These are phyloP conservation scores for Chelon auratus DNA, from an alignment of 2,797 vertebrate species.

Conservation along the genomic window DNA sequence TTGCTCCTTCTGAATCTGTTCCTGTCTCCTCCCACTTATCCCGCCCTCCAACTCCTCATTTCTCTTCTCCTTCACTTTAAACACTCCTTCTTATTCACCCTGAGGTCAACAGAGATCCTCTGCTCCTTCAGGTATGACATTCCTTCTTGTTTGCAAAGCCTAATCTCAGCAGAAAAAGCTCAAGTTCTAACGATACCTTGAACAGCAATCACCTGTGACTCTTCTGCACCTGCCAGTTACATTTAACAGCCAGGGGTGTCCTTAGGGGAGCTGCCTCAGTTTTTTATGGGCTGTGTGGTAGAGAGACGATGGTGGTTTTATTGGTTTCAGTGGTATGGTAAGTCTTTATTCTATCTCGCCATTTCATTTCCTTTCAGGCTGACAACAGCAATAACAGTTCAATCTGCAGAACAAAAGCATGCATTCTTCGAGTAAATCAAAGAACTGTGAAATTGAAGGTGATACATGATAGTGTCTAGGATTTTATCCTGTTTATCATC, in stretches of 20 bases:
- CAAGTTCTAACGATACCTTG: no score
- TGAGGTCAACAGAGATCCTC: constrained; percentile 29
- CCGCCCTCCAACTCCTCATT: constrained; percentile 20
- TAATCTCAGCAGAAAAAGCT: no score
- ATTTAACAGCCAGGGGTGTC: background rate
- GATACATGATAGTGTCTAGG: no score
- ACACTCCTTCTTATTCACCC: constrained; percentile 23
- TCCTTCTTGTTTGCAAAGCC: constrained; percentile 9
- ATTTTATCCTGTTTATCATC: no score
- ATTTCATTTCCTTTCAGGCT: constrained; percentile 57
- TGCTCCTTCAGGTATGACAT: constrained; percentile 10
- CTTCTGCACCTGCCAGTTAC: no score
- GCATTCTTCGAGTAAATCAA: no score
- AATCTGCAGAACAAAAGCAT: no score
- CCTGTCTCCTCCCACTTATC: constrained; percentile 29
- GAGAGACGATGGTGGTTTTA: constrained; percentile 42
- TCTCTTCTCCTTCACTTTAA: constrained; percentile 20
- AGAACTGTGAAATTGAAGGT: no score
- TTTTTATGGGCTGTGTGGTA: constrained; percentile 5
- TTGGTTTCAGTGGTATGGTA: constrained; percentile 49
- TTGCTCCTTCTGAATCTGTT: constrained; percentile 4
- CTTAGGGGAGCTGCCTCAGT: background rate
- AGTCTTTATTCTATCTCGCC: constrained; percentile 23
- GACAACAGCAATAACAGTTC: constrained; percentile 19
- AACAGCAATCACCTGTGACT: no score